phyloP scores from a whole-genome alignment of 1,140 invertebrate genomes.

The Whitmania pigra region DNA sequence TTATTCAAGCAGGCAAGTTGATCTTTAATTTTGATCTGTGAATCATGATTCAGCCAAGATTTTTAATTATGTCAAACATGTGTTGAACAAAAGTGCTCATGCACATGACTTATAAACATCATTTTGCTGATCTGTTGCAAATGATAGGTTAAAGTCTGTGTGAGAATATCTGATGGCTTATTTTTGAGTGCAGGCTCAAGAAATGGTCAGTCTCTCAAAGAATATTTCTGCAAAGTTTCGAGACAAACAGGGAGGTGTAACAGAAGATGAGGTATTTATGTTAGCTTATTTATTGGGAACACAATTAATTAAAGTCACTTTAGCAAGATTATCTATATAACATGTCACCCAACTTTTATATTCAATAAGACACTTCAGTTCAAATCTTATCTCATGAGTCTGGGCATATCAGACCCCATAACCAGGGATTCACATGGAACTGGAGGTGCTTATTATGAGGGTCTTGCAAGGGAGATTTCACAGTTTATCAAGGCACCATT shows the following conservation, averaged over 20 bases:
- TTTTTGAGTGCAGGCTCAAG: conserved; percentile 54
- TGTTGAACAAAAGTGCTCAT: background rate
- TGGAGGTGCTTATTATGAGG: conserved; percentile 71
- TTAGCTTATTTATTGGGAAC: background rate
- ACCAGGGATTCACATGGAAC: conserved; percentile 73
- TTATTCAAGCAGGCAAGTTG: too few relatives aligned
- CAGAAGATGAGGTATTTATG: conserved; percentile 67
- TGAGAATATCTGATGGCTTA: background rate
- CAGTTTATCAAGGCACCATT: conserved; percentile 67
- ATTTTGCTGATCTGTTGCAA: background rate
- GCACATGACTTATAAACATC: background rate
- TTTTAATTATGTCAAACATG: too few relatives aligned
- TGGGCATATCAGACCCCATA: conserved; percentile 93
- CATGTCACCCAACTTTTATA: background rate
- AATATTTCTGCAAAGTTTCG: conserved; percentile 83
- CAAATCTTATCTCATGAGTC: conserved; percentile 84
- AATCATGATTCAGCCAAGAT: too few relatives aligned
- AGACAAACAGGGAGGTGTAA: conserved; percentile 87
- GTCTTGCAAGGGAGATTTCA: conserved; percentile 72
- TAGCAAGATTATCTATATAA: background rate
- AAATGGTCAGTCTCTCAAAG: conserved; percentile 86
- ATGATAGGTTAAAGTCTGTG: background rate
- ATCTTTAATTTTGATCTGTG: too few relatives aligned
- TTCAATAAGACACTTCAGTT: conserved; percentile 64
- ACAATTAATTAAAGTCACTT: background rate